These are phyloP conservation scores for Climacteris rufus DNA, from an alignment of 2,113 vertebrate genomes.

Conservation along the genomic window DNA sequence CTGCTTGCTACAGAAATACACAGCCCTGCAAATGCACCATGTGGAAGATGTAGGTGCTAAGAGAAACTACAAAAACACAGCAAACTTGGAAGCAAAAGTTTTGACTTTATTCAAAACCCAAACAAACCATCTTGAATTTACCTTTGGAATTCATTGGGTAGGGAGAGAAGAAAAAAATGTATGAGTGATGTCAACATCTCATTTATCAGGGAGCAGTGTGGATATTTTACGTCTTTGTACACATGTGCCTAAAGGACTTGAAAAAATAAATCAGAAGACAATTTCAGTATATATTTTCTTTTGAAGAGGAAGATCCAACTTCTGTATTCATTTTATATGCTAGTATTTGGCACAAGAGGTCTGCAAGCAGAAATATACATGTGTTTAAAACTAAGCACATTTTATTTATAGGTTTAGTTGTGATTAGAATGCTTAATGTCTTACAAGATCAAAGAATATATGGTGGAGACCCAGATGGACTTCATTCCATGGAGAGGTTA, in stretches of 20 bases:
- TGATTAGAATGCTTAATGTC: neutral
- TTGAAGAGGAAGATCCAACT: neutral
- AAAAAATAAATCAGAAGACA: neutral
- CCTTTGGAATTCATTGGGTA: neutral
- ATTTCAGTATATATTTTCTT: neutral
- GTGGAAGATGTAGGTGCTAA: rapidly evolving
- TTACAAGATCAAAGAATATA: neutral
- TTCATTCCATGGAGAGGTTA: neutral
- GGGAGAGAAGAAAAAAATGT: neutral
- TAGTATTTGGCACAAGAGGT: neutral
- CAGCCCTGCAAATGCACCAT: rapidly evolving
- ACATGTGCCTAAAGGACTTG: neutral
- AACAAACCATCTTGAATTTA: neutral
- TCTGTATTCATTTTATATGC: neutral
- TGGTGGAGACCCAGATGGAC: neutral
- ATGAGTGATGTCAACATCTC: neutral
- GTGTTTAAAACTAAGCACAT: neutral
- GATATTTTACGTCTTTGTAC: neutral
- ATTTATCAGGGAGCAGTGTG: neutral
- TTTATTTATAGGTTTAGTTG: neutral
- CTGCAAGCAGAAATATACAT: neutral
- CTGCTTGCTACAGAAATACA: neutral
- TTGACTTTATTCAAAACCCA: neutral
- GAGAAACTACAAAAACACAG: neutral
- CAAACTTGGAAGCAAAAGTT: neutral